Base-by-base conservation (phyloP, 2,888 invertebrate genomes). In the Dryococelus australis region DNA sequence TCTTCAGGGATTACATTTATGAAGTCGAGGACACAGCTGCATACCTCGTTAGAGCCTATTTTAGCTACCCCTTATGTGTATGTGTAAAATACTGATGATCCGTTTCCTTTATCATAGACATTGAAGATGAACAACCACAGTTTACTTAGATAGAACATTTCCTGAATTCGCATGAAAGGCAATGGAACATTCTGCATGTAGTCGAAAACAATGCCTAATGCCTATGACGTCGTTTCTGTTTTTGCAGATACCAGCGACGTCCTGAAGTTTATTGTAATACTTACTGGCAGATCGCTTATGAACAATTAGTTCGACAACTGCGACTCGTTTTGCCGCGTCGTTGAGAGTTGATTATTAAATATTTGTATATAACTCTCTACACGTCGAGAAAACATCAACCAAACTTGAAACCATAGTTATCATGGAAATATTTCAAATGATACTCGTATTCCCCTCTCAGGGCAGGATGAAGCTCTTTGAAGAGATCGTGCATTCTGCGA, bases 11-110 rank as follows among this genome's bases (percentile, higher is more conserved):
- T 83, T 83, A 6, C 35, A 20, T 26, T 20, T 35, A 83, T 28
- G 83, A 83, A 83, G 83, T 83, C 83, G 35, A 83, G 83, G 83
- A 83, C 83, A 83, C 83, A 83, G 83, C 83, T 83, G 83, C 83
- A 83, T 83, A 83, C 28, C 43, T 83, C 83, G 24, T 83, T 83
- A 28, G 43, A 28, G 83, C 43, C 83, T 83, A 6, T 83, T 28
- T 27, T 28, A 83, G 83, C 83, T 83, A 83, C 83, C 16, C 28
- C 28, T 43, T 83, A 9, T 83, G 83, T 83, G 83, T 83, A 83
- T 43, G 83, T 83, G 28, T 83, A 83, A 28, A 83, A 83, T 10
- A 83, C 83, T 83, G 83, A 27, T 35, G 83, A 83, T 28, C n/a
- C 28, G n/a, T 83, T 83, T 28, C 83, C 43, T 9, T n/a, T 83